Conservation (phyloP, 2,888 invertebrate genomes). For the Drosophila infuscata region DNA sequence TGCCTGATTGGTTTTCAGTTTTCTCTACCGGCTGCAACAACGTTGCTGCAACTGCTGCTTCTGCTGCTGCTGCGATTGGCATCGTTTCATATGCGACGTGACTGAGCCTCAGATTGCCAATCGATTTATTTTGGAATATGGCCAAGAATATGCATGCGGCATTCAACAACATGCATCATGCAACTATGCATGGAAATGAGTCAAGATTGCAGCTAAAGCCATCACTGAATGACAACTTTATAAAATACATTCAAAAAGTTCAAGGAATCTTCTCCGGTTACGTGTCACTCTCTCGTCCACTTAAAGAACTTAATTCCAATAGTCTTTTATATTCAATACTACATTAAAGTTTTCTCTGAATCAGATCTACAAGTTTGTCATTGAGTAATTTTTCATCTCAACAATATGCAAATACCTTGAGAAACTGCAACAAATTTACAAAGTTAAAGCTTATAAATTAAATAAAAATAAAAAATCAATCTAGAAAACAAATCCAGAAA, state of each 20-base stretch:
- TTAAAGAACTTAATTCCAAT: too few relatives aligned
- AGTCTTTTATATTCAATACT: too few relatives aligned
- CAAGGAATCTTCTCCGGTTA: background rate
- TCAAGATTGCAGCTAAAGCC: background rate
- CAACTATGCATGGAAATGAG: conserved; percentile 30
- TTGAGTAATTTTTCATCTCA: too few relatives aligned
- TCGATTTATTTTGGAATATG: conserved; percentile 27
- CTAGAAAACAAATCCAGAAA: too few relatives aligned
- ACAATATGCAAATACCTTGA: too few relatives aligned
- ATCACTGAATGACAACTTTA: background rate
- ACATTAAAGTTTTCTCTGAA: too few relatives aligned
- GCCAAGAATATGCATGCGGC: conserved; percentile 17
- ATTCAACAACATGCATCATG: conserved; percentile 2
- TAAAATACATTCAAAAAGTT: background rate
- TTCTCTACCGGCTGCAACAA: conserved; percentile 24
- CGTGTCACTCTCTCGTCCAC: too few relatives aligned
- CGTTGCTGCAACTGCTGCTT: background rate
- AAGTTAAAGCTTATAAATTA: too few relatives aligned
- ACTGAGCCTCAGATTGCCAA: conserved; percentile 60
- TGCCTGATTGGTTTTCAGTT: conserved; percentile 59
- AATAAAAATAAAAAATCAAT: too few relatives aligned
- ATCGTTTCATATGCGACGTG: conserved; percentile 82
- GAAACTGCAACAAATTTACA: too few relatives aligned
- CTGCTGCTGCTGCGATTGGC: conserved; percentile 44
- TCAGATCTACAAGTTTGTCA: too few relatives aligned